Evolutionary conservation across 2,888 invertebrate species (phyloP).

Genomic region (Spilosoma lubricipeda): DNA sequence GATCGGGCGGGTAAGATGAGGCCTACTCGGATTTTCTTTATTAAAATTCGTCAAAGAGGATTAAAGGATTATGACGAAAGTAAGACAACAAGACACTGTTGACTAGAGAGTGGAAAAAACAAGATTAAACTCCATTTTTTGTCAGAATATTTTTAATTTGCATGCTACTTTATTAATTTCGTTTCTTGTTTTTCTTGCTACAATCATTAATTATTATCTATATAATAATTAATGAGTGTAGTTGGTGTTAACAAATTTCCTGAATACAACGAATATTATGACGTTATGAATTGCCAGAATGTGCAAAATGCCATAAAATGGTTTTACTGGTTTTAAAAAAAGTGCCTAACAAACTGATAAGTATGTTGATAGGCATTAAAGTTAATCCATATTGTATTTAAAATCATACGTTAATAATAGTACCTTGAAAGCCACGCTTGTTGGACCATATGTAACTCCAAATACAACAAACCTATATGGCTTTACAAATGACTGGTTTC

Average conservation of each 20-base stretch:
- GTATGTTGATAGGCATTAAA: too few species aligned
- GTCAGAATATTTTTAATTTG: neutral
- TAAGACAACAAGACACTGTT: neutral
- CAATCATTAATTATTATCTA: too few species aligned
- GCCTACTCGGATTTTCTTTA: slow-evolving; percentile 11
- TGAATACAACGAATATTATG: neutral
- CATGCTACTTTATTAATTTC: neutral
- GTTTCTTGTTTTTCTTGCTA: neutral
- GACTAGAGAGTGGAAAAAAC: neutral
- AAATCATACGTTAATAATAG: neutral
- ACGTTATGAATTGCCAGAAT: too few species aligned
- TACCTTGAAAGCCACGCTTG: neutral
- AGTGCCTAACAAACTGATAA: neutral
- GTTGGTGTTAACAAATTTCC: neutral
- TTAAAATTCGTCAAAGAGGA: slow-evolving; percentile 13
- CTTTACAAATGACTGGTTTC: slow-evolving; percentile 7
- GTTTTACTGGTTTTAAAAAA: too few species aligned
- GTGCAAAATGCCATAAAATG: too few species aligned
- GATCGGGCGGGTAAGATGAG: slow-evolving; percentile 16
- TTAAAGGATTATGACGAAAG: slow-evolving; percentile 7
- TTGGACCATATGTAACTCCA: neutral
- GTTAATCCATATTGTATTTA: neutral
- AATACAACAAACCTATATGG: slow-evolving; percentile 1
- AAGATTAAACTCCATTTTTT: neutral
- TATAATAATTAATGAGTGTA: too few species aligned